These are phyloP conservation scores for Olivierus martensii DNA, from an alignment of 1,140 invertebrate species.

Conservation along the genomic window DNA sequence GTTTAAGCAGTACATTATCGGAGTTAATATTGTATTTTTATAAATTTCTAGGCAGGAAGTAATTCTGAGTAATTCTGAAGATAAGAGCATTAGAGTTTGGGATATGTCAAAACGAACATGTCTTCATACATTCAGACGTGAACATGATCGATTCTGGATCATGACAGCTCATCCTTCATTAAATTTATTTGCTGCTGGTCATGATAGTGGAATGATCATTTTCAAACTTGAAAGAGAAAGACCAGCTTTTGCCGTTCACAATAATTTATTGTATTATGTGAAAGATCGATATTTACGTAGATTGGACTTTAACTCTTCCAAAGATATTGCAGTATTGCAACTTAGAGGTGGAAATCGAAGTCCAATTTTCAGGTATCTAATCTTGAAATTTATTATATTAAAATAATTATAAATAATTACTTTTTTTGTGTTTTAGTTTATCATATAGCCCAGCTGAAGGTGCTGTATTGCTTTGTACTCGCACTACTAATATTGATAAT, in stretches of 20 bases:
- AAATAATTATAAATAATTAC: not conserved
- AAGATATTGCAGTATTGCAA: conserved; percentile 85
- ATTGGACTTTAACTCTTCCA: conserved; percentile 82
- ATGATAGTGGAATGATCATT: conserved; percentile 84
- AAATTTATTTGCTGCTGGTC: conserved; percentile 74
- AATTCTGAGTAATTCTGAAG: conserved; percentile 94
- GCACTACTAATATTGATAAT: conserved; percentile 63
- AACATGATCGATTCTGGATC: conserved; percentile 96
- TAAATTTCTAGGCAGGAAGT: conserved; percentile 58
- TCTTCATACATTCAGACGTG: conserved; percentile 84
- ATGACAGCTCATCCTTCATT: conserved; percentile 65
- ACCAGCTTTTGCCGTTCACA: conserved; percentile 86
- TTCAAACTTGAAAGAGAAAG: conserved; percentile 85
- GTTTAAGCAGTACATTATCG: too few species aligned
- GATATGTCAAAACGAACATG: conserved; percentile 97
- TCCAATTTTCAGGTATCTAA: conserved; percentile 47
- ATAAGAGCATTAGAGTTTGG: conserved; percentile 97
- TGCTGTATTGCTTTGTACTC: conserved; percentile 65
- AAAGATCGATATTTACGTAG: conserved; percentile 85
- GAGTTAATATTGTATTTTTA: too few species aligned
- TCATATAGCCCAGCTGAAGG: conserved; percentile 95
- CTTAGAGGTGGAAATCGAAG: conserved; percentile 62
- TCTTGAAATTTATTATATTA: too few species aligned
- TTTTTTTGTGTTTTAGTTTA: conserved; percentile 49
- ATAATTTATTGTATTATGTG: conserved; percentile 89